phyloP scores from a whole-genome alignment of 2,113 vertebrate genomes.

The Barnardius zonarius region DNA sequence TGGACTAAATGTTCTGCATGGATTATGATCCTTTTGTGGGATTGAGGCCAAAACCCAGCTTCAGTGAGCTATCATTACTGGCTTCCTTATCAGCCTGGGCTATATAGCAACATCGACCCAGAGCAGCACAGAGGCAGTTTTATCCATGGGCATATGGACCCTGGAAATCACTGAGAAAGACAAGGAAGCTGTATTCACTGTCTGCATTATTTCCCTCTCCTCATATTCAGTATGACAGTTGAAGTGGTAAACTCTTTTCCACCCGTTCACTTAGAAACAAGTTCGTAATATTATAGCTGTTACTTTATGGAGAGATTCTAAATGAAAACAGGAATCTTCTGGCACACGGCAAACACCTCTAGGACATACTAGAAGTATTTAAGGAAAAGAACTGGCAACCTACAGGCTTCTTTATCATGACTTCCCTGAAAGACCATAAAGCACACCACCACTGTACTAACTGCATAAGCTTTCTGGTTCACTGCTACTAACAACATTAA shows the following conservation, averaged over 20 bases:
- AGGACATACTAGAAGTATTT: not conserved
- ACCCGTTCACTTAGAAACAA: not conserved
- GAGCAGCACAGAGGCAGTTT: not conserved
- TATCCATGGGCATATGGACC: fast-evolving
- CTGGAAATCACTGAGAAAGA: not conserved
- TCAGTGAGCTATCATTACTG: not conserved
- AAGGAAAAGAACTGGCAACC: not conserved
- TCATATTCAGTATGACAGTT: not conserved
- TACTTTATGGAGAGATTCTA: not conserved
- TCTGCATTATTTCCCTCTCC: not conserved
- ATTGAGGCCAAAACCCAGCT: not conserved
- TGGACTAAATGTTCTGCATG: not conserved
- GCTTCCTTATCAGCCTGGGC: not conserved
- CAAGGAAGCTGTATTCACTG: not conserved
- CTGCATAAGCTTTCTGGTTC: not conserved
- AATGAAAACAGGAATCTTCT: not conserved
- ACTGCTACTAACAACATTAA: fast-evolving
- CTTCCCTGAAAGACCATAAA: not conserved
- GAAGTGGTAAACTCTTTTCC: not conserved
- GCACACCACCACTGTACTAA: not conserved
- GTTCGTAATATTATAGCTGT: not conserved
- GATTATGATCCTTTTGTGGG: not conserved
- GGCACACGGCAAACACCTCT: not conserved
- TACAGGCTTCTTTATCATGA: not conserved
- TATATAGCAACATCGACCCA: fast-evolving